Conservation (phyloP, 2,113 vertebrate species). For the Brienomyrus longianalis region DNA sequence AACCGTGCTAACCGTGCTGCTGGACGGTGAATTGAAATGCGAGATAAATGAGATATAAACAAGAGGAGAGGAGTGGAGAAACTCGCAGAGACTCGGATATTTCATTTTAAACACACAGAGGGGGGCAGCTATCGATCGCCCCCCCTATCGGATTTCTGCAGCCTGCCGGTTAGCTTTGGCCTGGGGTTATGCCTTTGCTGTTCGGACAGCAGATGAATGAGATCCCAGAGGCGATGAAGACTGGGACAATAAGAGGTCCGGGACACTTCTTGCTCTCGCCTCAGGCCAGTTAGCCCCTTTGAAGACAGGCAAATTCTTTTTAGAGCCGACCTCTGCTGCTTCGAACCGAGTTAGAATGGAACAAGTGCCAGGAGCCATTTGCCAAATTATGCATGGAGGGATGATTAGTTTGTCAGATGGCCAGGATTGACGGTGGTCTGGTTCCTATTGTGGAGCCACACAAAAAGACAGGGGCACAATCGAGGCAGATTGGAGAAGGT, state of each 20-base stretch:
- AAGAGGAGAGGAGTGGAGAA: conserved; percentile 25
- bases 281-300: conserved; percentile 2
- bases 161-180: not conserved
- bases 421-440: not conserved
- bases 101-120: conserved; percentile 2
- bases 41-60: not conserved
- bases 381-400: not conserved
- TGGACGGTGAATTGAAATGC: not conserved
- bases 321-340: not conserved
- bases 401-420: not conserved
- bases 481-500: not conserved
- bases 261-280: not conserved
- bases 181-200: not conserved
- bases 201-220: not conserved
- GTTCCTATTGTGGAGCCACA: not conserved
- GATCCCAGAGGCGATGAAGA: not conserved
- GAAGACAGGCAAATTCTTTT: not conserved
- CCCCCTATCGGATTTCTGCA: not conserved
- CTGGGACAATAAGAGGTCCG: not conserved
- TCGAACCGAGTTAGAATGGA: not conserved
- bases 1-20: not conserved
- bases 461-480: not conserved
- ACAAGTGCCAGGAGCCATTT: not conserved
- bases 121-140: not conserved
- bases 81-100: not conserved